These are phyloP conservation scores for Oeneis ivallda DNA, from an alignment of 2,888 invertebrate species.

Conservation along the genomic window DNA sequence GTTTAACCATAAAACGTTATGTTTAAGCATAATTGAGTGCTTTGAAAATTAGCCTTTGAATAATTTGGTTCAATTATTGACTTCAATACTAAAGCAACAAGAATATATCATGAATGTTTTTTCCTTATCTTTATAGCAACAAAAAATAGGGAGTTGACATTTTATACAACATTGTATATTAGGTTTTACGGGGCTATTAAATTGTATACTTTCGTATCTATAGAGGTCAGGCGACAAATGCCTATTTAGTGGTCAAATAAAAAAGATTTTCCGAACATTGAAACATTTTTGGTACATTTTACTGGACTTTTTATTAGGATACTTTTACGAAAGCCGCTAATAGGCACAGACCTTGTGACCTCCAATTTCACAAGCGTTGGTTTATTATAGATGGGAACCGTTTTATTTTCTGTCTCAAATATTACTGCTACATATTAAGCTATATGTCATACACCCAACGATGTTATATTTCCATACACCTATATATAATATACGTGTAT, in stretches of 20 bases:
- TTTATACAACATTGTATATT: constrained; percentile 42
- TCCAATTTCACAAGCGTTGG: constrained; percentile 1
- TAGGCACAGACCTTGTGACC: constrained; percentile 8
- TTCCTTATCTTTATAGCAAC: constrained; percentile 45
- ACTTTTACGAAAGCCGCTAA: constrained; percentile 14
- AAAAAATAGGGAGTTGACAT: constrained; percentile 42
- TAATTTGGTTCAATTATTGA: not conserved
- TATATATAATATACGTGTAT: no score
- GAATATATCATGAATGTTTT: constrained; percentile 31
- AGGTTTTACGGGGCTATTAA: constrained; percentile 43
- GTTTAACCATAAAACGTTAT: no score
- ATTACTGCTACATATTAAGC: not conserved
- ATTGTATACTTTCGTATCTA: constrained; percentile 40
- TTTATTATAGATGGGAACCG: not conserved
- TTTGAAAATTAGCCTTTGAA: constrained; percentile 3
- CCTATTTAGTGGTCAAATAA: constrained; percentile 39
- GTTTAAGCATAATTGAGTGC: not conserved
- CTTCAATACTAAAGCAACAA: not conserved
- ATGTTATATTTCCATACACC: no score
- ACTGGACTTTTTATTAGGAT: constrained; percentile 17
- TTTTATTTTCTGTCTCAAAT: not conserved
- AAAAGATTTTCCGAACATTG: constrained; percentile 34
- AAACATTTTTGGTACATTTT: constrained; percentile 30
- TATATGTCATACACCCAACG: no score
- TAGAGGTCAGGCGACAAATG: constrained; percentile 33